These are phyloP conservation scores for Acomys russatus DNA, from an alignment of 2,797 vertebrate genomes.

Conservation along the genomic window DNA sequence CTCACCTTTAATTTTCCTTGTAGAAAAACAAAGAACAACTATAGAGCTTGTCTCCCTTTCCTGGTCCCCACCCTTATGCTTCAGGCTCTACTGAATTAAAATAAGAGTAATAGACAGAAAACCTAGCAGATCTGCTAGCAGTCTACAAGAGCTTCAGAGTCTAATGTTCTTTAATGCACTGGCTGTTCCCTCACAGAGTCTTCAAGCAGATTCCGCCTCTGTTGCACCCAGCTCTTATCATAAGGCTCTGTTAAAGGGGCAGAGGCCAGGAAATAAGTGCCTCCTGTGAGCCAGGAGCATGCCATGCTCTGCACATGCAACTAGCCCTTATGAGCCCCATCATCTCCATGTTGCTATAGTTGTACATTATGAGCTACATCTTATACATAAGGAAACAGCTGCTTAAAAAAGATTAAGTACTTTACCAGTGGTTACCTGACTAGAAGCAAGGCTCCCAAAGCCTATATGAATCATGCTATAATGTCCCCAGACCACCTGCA, in stretches of 20 bases:
- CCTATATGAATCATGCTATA: constrained; percentile 9
- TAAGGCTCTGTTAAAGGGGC: neutral
- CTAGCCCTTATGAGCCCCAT: neutral
- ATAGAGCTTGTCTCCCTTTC: neutral
- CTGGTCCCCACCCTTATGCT: neutral
- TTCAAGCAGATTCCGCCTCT: neutral
- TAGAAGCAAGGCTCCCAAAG: neutral
- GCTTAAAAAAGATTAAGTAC: constrained; percentile 23
- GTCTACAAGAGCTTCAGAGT: neutral
- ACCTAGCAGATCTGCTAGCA: neutral
- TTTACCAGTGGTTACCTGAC: constrained; percentile 34
- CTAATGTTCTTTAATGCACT: neutral
- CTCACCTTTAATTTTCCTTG: neutral
- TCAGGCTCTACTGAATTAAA: neutral
- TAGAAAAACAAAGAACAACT: neutral
- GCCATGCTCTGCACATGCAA: constrained; percentile 26
- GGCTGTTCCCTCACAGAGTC: neutral
- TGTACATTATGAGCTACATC: constrained; percentile 31
- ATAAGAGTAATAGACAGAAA: neutral
- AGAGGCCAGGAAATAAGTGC: neutral
- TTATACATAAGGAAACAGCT: constrained; percentile 15
- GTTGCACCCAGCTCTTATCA: neutral
- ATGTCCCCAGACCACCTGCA: constrained; percentile 5
- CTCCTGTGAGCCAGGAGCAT: neutral
- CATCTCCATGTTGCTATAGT: neutral